These are phyloP conservation scores for Cherax destructor DNA, from an alignment of 1,140 invertebrate genomes.

Conservation along the genomic window DNA sequence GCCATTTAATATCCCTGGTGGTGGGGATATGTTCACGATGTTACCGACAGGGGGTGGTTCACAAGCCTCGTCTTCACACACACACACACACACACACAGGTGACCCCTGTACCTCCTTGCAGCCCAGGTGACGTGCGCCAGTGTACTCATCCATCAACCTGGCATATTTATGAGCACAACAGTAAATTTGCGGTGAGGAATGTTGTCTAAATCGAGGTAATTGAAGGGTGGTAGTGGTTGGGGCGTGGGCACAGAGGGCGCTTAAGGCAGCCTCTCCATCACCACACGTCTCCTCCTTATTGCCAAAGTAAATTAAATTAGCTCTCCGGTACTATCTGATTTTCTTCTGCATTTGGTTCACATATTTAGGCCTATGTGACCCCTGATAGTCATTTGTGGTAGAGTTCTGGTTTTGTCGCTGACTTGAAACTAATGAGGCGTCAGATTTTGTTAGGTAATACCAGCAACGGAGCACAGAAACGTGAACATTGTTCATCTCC, in stretches of 20 bases:
- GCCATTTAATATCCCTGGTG: too few species aligned
- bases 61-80: neutral
- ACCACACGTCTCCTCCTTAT: neutral
- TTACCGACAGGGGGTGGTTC: too few species aligned
- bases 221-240: neutral
- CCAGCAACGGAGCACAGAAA: too few species aligned
- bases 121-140: neutral
- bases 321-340: neutral
- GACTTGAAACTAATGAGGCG: too few species aligned
- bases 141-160: slow-evolving; percentile 12
- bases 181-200: slow-evolving; percentile 21
- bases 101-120: neutral
- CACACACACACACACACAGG: neutral
- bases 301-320: neutral
- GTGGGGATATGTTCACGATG: too few species aligned
- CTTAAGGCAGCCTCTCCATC: neutral
- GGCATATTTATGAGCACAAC: slow-evolving; percentile 36
- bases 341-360: too few species aligned
- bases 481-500: too few species aligned
- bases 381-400: too few species aligned
- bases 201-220: slow-evolving; percentile 37
- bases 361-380: too few species aligned
- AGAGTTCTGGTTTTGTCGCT: too few species aligned
- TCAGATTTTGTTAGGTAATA: too few species aligned
- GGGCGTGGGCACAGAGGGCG: neutral